Evolutionary conservation across 2,888 invertebrate species (phyloP), one percentile per base, ranked within the genome.

Genomic region (Biston stratarius): DNA sequence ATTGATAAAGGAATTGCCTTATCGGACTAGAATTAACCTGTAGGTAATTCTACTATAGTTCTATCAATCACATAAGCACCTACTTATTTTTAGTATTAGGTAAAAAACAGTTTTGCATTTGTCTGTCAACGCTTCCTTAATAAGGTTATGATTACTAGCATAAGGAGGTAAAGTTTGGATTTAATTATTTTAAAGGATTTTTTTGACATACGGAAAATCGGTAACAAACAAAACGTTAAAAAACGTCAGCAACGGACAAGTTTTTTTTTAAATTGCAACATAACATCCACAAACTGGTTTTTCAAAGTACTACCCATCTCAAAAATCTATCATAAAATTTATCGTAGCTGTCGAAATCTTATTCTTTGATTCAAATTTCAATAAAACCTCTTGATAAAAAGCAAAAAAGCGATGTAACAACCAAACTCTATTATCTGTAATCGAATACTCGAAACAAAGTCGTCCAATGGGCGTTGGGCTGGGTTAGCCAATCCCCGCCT

Each of bases 371-470:
- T 78, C 78, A 79, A 78, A 82, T 84, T 81, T 82, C 82, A 84
- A 85, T 85, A 84, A 85, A 85, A 82, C 74, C 59, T 60, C 74
- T 62, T 58, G 75, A 78, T 81, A 84, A 83, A 85, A 82, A 79
- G 77, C 74, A 74, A 77, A 75, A 81, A 81, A 75, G 61, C 69
- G 71, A 73, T 75, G 75, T 74, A 73, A 82, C 79, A 83, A 76
- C 77, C 77, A 78, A 83, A 82, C 82, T 82, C 83, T 87, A 88
- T 85, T 87, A 87, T 88, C 86, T 82, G 87, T 84, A 88, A 90
- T 86, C 81, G 85, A 83, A 90, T 88, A 88, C 86, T 84, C 80
- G 85, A 84, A 81, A 84, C 80, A 77, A 82, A 76, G 78, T 75
- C 73, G 67, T 70, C 63, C 67, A 72, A 67, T 77, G 82, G 92